Conservation (phyloP, 92 coral and sea anemone genomes). For the Bergia sp. region DNA sequence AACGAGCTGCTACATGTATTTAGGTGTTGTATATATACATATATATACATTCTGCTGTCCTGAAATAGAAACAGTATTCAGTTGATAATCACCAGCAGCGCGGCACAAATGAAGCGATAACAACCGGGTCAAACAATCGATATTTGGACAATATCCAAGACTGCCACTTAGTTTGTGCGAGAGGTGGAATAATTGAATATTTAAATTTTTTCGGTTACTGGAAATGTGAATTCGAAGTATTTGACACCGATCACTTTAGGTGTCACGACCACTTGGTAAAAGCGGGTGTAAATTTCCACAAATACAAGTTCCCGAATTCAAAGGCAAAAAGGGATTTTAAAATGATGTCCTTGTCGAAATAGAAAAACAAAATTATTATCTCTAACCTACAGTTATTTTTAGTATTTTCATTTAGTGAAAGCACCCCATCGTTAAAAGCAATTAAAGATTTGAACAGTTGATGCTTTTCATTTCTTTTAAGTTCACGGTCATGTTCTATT, state of each 20-base stretch:
- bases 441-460: constrained; percentile 8
- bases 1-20: neutral
- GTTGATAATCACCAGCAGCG: constrained; percentile 1
- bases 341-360: neutral
- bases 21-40: neutral
- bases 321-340: no score
- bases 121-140: neutral
- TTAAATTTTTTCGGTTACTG: neutral
- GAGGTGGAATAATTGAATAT: neutral
- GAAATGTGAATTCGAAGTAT: constrained; percentile 18
- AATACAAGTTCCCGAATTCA: neutral
- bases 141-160: neutral
- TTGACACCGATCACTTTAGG: neutral
- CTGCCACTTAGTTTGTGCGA: neutral
- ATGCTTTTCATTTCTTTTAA: neutral
- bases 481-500: neutral
- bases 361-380: neutral
- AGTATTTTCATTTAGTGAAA: neutral
- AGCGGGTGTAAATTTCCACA: neutral
- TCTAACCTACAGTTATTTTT: neutral
- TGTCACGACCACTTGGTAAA: neutral
- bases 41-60: neutral
- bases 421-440: neutral
- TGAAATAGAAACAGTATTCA: neutral
- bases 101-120: constrained; percentile 16